Evolutionary conservation across 2,888 invertebrate species (phyloP), one percentile per base, ranked within the genome.

Genomic region (Buathra laborator): DNA sequence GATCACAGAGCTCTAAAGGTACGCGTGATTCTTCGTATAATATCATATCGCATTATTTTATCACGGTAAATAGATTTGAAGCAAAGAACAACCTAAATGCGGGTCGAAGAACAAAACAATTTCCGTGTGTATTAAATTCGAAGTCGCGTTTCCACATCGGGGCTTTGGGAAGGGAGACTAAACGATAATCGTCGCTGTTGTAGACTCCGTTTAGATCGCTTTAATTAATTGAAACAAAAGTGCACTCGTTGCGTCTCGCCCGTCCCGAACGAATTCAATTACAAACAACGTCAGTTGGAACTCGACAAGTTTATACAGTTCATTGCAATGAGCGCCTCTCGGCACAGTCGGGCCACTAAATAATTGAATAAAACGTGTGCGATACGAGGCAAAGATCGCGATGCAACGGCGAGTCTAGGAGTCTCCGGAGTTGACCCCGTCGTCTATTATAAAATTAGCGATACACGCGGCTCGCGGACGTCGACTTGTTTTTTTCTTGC

Each of bases 1-100:
- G 93, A 93, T 88, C 93, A 93, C 82, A 90, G 93, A 86, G 91
- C 90, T 43, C 92, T 93, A 74, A 94, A 94, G 91, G 94, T 94
- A 84, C 89, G 89, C 32, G 12, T 43, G n/a, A 64, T 81, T 76
- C 62, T 37, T 56, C 5, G 19, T 24, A 56, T 56, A 7, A 24
- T 10, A 56, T 56, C 19, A 9, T 9, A 53, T 53, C n/a, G 16
- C 53, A 53, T 37, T 37, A 9, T 37, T 70, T 53, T 70, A 29
- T 74, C 59, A n/a, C 10, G 7, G 32, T 46, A 37, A 19, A 44
- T 29, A 24, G n/a, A 46, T 29, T 62, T 74, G 43, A 72, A 19
- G 59, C 16, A 1, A 43, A 19, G 53, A 6, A 19, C 51, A 72
- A 29, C 59, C 46, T 74, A 29, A 59, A 74, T 74, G 74, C 74